These are phyloP conservation scores for Rhaphigaster nebulosa DNA, from an alignment of 2,888 invertebrate genomes.

Conservation along the genomic window DNA sequence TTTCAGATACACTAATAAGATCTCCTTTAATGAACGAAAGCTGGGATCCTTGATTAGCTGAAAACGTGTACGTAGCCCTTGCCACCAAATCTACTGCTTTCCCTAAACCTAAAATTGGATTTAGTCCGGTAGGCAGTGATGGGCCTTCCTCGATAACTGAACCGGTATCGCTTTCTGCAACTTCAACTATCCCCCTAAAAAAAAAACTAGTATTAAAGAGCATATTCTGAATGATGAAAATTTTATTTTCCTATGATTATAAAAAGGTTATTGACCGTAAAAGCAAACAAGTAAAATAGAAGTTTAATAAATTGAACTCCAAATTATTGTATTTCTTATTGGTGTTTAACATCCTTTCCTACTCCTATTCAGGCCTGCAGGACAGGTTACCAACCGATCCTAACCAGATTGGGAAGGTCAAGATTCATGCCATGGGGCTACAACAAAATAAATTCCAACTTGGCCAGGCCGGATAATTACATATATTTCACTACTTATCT, in stretches of 20 bases:
- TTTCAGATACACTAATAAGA: slow-evolving; percentile 73
- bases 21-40: slow-evolving; percentile 76
- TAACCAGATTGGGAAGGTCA: too few species aligned
- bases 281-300: background rate
- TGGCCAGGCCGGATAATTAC: too few species aligned
- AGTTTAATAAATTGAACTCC: too few species aligned
- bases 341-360: too few species aligned
- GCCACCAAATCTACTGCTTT: slow-evolving; percentile 70
- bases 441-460: too few species aligned
- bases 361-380: too few species aligned
- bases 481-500: too few species aligned
- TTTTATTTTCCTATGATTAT: background rate
- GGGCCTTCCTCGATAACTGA: slow-evolving; percentile 67
- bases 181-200: slow-evolving; percentile 81
- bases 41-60: slow-evolving; percentile 74
- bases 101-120: slow-evolving; percentile 69
- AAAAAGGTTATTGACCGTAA: background rate
- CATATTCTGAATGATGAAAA: background rate
- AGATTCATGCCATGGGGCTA: too few species aligned
- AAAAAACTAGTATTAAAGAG: slow-evolving; percentile 30
- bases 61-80: slow-evolving; percentile 74
- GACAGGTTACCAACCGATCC: too few species aligned
- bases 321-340: too few species aligned
- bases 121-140: slow-evolving; percentile 62
- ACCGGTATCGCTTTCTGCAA: slow-evolving; percentile 73